Conservation (phyloP, 2,888 invertebrate species). For the Xestia sexstrigata region DNA sequence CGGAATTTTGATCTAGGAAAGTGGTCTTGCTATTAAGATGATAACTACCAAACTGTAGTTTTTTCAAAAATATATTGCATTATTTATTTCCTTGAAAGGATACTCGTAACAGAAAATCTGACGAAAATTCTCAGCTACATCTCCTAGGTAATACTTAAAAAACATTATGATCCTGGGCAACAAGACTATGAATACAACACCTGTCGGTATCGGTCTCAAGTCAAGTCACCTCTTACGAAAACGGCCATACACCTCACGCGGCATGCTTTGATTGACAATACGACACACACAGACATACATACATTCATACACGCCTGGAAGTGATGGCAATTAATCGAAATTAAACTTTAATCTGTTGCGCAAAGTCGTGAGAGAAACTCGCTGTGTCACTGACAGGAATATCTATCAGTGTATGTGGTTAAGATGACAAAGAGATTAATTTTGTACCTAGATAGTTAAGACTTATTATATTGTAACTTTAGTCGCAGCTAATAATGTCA, state of each 20-base stretch:
- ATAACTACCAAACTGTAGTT: too few relatives aligned
- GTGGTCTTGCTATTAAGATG: not conserved
- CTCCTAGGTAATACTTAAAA: not conserved
- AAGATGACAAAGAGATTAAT: constrained; percentile 37
- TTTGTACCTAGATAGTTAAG: constrained; percentile 15
- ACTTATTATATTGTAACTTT: constrained; percentile 29
- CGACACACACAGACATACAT: constrained; percentile 35
- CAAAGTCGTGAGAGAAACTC: constrained; percentile 58
- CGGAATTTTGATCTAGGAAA: not conserved
- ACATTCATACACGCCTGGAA: constrained; percentile 54
- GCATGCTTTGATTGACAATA: constrained; percentile 81
- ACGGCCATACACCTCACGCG: constrained; percentile 79
- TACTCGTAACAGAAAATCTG: too few relatives aligned
- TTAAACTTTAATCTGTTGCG: constrained; percentile 58
- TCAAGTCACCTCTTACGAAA: constrained; percentile 85
- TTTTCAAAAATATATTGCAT: too few relatives aligned
- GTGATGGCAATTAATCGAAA: constrained; percentile 54
- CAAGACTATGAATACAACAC: constrained; percentile 77
- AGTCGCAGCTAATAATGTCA: not conserved
- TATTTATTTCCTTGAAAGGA: not conserved
- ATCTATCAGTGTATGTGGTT: constrained; percentile 41
- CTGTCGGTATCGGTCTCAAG: constrained; percentile 75
- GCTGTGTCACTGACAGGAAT: constrained; percentile 44
- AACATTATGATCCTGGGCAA: not conserved
- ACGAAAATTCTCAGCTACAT: not conserved